phyloP scores from a whole-genome alignment of 1,140 invertebrate genomes.

The Macrostomum lignano region DNA sequence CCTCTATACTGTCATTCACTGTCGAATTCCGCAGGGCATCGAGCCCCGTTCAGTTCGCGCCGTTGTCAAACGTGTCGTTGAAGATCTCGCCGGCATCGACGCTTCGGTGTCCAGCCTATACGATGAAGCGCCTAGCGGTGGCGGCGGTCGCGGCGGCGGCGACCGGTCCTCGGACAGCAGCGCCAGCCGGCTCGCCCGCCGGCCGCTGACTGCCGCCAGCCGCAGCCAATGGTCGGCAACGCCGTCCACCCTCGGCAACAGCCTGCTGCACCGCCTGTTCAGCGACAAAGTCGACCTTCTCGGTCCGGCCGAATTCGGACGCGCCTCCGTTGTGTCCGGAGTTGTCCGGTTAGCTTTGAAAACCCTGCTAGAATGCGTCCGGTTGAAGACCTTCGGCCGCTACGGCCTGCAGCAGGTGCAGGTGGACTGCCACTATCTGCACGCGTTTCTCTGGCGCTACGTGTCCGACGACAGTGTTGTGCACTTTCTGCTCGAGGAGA shows the following conservation, averaged over 20 bases:
- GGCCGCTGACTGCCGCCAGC: not conserved
- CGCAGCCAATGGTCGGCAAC: slow-evolving; percentile 12
- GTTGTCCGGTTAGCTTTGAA: slow-evolving; percentile 45
- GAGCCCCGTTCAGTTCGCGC: slow-evolving; percentile 67
- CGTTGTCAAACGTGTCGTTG: slow-evolving; percentile 74
- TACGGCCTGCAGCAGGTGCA: slow-evolving; percentile 87
- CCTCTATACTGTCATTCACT: too few relatives aligned
- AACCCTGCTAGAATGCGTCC: slow-evolving; percentile 76
- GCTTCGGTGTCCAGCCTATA: slow-evolving; percentile 29
- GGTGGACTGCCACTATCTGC: slow-evolving; percentile 80
- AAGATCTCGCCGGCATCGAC: slow-evolving; percentile 58
- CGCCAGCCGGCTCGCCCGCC: not conserved
- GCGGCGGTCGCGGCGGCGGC: not conserved
- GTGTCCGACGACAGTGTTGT: slow-evolving; percentile 78
- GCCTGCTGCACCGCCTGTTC: slow-evolving; percentile 58
- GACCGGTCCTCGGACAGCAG: slow-evolving; percentile 1
- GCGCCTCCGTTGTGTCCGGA: slow-evolving; percentile 71
- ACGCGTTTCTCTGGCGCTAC: slow-evolving; percentile 77
- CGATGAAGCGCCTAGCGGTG: slow-evolving; percentile 31
- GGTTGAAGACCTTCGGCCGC: slow-evolving; percentile 66
- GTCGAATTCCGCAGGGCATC: slow-evolving; percentile 43
- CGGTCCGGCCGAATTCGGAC: slow-evolving; percentile 67
- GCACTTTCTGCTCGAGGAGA: slow-evolving; percentile 71
- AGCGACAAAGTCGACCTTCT: slow-evolving; percentile 90
- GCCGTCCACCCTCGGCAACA: too few relatives aligned